Conservation (phyloP, 1,140 invertebrate genomes). For the Fopius arisanus region DNA sequence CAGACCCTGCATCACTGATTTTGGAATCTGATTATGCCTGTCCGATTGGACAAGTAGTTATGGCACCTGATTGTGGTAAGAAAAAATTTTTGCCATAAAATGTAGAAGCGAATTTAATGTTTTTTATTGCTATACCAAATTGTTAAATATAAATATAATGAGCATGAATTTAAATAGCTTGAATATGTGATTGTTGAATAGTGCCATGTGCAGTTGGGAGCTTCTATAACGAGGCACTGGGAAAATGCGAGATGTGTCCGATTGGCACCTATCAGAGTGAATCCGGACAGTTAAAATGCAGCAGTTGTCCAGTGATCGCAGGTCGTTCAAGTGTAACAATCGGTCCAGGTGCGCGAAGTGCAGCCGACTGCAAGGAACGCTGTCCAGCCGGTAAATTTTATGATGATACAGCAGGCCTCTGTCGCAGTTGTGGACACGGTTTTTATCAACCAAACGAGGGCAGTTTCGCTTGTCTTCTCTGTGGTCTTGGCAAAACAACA, state of each 20-base stretch:
- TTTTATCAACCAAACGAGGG: conserved; percentile 93
- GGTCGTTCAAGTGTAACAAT: conserved; percentile 88
- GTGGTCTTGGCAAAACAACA: conserved; percentile 92
- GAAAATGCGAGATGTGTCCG: conserved; percentile 84
- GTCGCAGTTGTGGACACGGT: conserved; percentile 91
- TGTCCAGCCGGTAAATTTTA: conserved; percentile 93
- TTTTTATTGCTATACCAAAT: too few species aligned
- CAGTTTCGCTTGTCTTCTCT: conserved; percentile 87
- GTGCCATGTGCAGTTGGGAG: conserved; percentile 95
- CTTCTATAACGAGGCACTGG: conserved; percentile 79
- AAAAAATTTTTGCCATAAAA: neutral
- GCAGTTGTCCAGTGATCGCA: conserved; percentile 85
- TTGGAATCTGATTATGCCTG: conserved; percentile 92
- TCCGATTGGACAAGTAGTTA: conserved; percentile 89
- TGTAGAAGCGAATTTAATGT: too few species aligned
- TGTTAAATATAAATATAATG: too few species aligned
- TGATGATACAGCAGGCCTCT: conserved; percentile 84
- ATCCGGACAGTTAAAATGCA: conserved; percentile 88
- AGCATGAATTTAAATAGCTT: too few species aligned
- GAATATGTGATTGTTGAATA: conserved; percentile 66
- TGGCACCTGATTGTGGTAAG: conserved; percentile 88
- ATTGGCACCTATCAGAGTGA: conserved; percentile 94
- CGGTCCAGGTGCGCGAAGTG: conserved; percentile 83
- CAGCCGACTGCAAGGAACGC: conserved; percentile 90
- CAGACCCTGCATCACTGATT: conserved; percentile 87